phyloP scores from a whole-genome alignment of 2,113 vertebrate genomes.

The Bambusicola thoracicus region DNA sequence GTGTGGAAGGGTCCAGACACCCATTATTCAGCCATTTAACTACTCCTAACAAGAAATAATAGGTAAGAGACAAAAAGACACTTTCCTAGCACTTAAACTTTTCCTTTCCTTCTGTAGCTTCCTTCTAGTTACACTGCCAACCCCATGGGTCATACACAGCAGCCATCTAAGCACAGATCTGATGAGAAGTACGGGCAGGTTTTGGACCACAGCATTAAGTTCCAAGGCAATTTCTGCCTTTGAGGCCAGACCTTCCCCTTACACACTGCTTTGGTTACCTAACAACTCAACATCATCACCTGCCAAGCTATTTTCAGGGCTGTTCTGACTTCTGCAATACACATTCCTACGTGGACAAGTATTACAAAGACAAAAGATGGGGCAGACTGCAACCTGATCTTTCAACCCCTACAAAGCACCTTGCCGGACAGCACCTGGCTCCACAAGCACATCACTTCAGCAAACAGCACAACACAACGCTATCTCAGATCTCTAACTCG shows the following conservation, averaged over 20 bases:
- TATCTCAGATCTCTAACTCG: accelerated
- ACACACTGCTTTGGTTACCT: too few species aligned
- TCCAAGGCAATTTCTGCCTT: accelerated
- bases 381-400: background rate
- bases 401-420: too few species aligned
- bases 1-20: background rate
- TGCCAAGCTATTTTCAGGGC: accelerated
- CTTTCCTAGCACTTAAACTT: accelerated
- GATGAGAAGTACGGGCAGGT: accelerated
- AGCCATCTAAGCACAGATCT: accelerated
- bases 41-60: background rate
- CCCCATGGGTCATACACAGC: accelerated
- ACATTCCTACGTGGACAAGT: accelerated
- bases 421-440: accelerated
- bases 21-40: accelerated
- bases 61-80: background rate
- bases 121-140: background rate
- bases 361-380: too few species aligned
- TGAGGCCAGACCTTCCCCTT: accelerated
- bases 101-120: accelerated
- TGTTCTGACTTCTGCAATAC: too few species aligned
- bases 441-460: accelerated
- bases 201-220: accelerated
- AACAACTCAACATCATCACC: accelerated
- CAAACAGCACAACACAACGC: accelerated